Evolutionary conservation across 2,797 vertebrate genomes (phyloP), one percentile per base, ranked within the genome.

Genomic region (Setipinna tenuifilis): DNA sequence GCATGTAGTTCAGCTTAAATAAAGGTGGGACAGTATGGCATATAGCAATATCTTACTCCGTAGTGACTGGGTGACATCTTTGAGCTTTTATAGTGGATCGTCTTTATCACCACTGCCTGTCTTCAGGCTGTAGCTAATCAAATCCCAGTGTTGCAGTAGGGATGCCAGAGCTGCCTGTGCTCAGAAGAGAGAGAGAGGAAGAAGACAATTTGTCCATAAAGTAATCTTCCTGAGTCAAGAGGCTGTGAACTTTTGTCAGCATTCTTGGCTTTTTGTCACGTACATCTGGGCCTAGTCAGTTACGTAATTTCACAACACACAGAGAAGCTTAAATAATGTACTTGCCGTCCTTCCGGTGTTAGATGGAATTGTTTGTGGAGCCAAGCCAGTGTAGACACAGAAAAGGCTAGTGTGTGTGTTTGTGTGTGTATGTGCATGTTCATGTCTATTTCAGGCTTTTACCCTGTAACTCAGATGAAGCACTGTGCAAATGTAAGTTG

Each of bases 201-300:
- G 50, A 54, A 14, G 50, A 54, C 50, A 54, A 54, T 10, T 54
- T 9, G 50, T 54, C 50, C 50, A 3, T 9, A 54, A 54, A 54
- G 50, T 54, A 14, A 54, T 54, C 50, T 54, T 2, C 50, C 50
- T 78, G 81, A 82, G 57, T 59, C 84, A 61, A 83, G 35, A 82
- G 82, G 81, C 35, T 62, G 21, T 85, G 61, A 85, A 83, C 78
- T n/a, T 86, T 87, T 82, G 71, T 86, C 71, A 82, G 59, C 54
- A 71, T 89, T 85, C 85, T 85, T 85, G 71, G 59, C 57, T 82
- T n/a, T 84, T 83, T 46, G 31, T 80, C 85, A 23, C 83, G 68
- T 50, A 85, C 83, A 86, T 90, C 85, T 89, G 85, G 82, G 44
- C 85, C 82, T 68, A 85, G 81, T 85, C 28, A 41, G 59, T 88